phyloP scores from a whole-genome alignment of 2,888 invertebrate species.

The Microchrysa polita region DNA sequence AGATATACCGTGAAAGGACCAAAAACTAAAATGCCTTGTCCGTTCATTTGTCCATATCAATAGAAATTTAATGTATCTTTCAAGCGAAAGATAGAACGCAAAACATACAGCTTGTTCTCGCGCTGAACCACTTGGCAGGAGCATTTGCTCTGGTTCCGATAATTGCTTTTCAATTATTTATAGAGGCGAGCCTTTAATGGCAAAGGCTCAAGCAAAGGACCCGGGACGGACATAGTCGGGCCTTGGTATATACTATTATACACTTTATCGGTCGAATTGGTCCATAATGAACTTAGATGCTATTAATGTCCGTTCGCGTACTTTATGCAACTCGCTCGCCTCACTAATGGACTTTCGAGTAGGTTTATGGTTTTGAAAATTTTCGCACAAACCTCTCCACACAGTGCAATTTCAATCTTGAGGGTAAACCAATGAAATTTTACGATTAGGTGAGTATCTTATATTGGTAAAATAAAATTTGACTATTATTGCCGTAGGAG shows the following conservation, averaged over 20 bases:
- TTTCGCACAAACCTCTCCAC: neutral
- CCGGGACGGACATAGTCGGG: too few species aligned
- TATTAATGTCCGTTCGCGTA: conserved; percentile 28
- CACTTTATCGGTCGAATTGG: conserved; percentile 19
- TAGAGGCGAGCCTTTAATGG: conserved; percentile 8
- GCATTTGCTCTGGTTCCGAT: conserved; percentile 28
- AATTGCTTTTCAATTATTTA: conserved; percentile 43
- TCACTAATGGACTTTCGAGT: conserved; percentile 24
- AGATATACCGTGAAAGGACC: neutral
- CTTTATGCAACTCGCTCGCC: conserved; percentile 15
- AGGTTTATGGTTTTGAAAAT: conserved; percentile 31
- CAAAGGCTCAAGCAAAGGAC: too few species aligned
- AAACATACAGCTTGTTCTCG: too few species aligned
- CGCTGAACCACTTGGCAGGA: neutral
- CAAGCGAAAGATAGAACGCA: neutral
- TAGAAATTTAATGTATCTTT: conserved; percentile 21
- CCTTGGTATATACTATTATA: too few species aligned
- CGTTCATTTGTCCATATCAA: conserved; percentile 21
- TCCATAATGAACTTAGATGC: conserved; percentile 30
- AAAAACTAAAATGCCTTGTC: conserved; percentile 28
- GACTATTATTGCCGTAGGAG: neutral
- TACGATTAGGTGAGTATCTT: conserved; percentile 13
- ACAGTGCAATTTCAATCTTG: conserved; percentile 7
- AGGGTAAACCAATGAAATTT: conserved; percentile 19
- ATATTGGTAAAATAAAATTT: conserved; percentile 17